Evolutionary conservation across 2,797 vertebrate genomes (phyloP), one percentile per base, ranked within the genome.

Genomic region (Epinephelus awoara): DNA sequence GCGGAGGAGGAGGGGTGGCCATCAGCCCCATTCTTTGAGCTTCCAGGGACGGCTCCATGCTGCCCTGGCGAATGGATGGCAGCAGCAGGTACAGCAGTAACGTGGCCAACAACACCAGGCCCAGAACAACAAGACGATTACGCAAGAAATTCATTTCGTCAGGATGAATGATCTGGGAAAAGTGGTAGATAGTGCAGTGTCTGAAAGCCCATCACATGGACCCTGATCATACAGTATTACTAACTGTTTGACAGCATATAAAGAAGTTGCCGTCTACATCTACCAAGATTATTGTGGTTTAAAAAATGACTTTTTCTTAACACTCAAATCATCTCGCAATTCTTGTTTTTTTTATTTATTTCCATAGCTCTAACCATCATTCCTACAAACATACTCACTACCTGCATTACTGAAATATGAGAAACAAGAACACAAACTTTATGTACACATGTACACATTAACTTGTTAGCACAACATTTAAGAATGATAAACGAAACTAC

Each of bases 1-100:
- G 72, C 0, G 76, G 86, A 50, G 92, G 90, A 21, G 89, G 91
- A 23, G 92, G 82, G 1, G 94, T 91, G 40, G 80, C 89, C 72
- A 89, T 77, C n/a, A 94, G 89, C 6, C 92, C 88, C 74, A 88
- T 93, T 65, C 90, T 94, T 55, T 96, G 95, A 67, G 92, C 91
- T 1, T 94, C 92, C 19, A 95, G 75, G 13, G 95, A 94, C 0
- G 92, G 91, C 71, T 95, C 94, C 89, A 95, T 96, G 89, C 90
- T 95, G 81, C 95, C 94, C 87, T 95, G 93, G 52, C 95, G 94
- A 52, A 95, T 91, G 18, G 95, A 92, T 0, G 96, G 97, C 75
- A 98, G 94, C 76, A 97, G 93, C 67, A 98, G 90, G 82, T 97
- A 98, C 66, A 98, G 93, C 19, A 97, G 91, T 8, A 98, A 67